Evolutionary conservation across 2,797 vertebrate species (phyloP).

Genomic region (Champsocephalus gunnari): DNA sequence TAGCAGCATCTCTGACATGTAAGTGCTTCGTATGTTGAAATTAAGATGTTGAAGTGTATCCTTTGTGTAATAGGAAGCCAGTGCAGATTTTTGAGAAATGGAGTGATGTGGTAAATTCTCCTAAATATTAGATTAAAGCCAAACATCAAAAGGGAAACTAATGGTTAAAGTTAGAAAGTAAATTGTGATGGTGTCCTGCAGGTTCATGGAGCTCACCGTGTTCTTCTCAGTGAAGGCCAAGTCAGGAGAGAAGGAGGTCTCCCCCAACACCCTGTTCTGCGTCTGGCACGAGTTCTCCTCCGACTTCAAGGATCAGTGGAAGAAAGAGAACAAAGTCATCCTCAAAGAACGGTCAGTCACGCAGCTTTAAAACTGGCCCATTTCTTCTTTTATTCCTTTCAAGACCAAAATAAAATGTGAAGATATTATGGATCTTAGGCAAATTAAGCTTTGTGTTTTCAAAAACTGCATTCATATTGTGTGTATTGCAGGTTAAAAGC

Average conservation of each 20-base stretch:
- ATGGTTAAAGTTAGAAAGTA: not conserved
- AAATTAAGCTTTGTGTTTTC: not conserved
- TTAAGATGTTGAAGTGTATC: no score
- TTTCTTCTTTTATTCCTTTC: not conserved
- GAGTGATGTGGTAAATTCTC: no score
- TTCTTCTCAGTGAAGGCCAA: slow-evolving; percentile 96
- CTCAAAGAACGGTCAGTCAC: slow-evolving; percentile 91
- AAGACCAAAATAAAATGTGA: not conserved
- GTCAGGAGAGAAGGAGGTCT: slow-evolving; percentile 95
- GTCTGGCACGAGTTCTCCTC: slow-evolving; percentile 98
- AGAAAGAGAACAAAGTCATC: slow-evolving; percentile 95
- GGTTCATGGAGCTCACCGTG: slow-evolving; percentile 92
- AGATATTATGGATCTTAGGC: not conserved
- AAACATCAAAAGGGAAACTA: no score
- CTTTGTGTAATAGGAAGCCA: no score
- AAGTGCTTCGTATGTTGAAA: no score
- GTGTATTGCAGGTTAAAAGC: slow-evolving; percentile 88
- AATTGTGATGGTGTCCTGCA: slow-evolving; percentile 33
- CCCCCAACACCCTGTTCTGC: slow-evolving; percentile 92
- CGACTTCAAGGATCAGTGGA: slow-evolving; percentile 98
- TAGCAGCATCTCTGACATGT: no score
- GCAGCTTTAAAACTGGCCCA: not conserved
- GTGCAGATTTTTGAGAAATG: no score
- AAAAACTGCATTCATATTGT: not conserved
- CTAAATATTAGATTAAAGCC: no score